A percentile compares a stretch with the other conserved stretches of the same genome.
Evolutionary conservation across 2,113 vertebrate species (phyloP).

Genomic region (Carassius gibelio): DNA sequence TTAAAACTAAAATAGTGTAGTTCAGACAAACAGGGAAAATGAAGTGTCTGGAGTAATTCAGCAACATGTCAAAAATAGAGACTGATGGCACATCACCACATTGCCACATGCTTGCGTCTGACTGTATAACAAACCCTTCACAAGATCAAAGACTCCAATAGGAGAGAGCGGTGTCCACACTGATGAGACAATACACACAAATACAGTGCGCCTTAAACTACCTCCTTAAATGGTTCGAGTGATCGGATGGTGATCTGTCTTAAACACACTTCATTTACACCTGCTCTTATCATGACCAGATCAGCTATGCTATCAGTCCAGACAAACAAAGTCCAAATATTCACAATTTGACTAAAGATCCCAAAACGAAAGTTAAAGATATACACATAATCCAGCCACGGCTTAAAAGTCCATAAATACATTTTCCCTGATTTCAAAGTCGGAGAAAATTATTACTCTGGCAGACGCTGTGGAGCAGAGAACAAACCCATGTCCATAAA

Average conservation of each 20-base stretch:
- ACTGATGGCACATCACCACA: background rate
- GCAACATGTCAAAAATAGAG: background rate
- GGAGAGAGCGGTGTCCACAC: background rate
- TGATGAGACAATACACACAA: background rate
- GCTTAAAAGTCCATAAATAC: background rate
- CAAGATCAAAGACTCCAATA: background rate
- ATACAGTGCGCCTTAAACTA: background rate
- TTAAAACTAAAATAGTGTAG: background rate
- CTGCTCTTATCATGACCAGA: background rate
- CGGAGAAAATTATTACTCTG: conserved; percentile 5
- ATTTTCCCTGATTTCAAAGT: background rate
- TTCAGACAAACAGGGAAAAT: background rate
- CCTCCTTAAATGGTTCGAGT: background rate
- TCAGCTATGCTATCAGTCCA: background rate
- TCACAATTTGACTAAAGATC: background rate
- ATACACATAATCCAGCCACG: conserved; percentile 1
- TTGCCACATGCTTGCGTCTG: background rate
- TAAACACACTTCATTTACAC: background rate
- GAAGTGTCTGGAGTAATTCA: background rate
- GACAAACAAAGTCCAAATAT: background rate
- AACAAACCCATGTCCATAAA: conserved; percentile 30
- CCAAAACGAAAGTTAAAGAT: background rate
- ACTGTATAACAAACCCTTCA: background rate
- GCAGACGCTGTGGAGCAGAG: background rate
- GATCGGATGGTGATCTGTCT: background rate